Evolutionary conservation across 2,888 invertebrate genomes (phyloP), one percentile per base, ranked within the genome.

Genomic region (Dryomyza anilis): DNA sequence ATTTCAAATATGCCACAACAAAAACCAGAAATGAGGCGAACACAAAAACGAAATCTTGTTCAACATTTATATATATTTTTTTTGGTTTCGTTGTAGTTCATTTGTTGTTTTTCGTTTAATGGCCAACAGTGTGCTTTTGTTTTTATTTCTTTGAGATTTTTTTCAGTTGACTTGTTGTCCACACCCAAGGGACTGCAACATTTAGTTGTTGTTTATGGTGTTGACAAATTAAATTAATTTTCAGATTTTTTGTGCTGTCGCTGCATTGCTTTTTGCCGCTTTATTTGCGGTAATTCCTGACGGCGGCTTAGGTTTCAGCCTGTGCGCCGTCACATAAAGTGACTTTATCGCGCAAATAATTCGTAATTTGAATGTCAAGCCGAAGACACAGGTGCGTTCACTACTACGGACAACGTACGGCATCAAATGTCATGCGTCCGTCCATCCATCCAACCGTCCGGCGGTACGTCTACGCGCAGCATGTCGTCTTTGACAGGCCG

Each of bases 141-240:
- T 21, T 50, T n/a, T 25, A 6, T 25, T 14, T 50, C 14, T 14
- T 25, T 23, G 48, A 48, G 48, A 71, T 73, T 66, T 53, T 76
- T 68, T 50, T 57, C 63, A 52, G 62, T 19, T 29, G 30, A n/a
- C n/a, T n/a, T n/a, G n/a, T n/a, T n/a, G n/a, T n/a, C n/a, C n/a
- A n/a, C n/a, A n/a, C n/a, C n/a, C n/a, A n/a, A n/a, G n/a, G n/a
- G n/a, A n/a, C n/a, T n/a, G n/a, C n/a, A n/a, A n/a, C n/a, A n/a
- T n/a, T n/a, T n/a, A n/a, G n/a, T n/a, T n/a, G 53, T 55, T 53
- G 64, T 53, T 53, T 36, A 50, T 55, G 45, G 27, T 66, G 69
- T 70, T 71, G 69, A 78, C 73, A 77, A 78, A 75, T 78, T 77
- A 70, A 71, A 69, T 69, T 63, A 65, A 67, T 68, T n/a, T 66